These are phyloP conservation scores for Scartelaos histophorus DNA, from an alignment of 2,113 vertebrate genomes.

Conservation along the genomic window DNA sequence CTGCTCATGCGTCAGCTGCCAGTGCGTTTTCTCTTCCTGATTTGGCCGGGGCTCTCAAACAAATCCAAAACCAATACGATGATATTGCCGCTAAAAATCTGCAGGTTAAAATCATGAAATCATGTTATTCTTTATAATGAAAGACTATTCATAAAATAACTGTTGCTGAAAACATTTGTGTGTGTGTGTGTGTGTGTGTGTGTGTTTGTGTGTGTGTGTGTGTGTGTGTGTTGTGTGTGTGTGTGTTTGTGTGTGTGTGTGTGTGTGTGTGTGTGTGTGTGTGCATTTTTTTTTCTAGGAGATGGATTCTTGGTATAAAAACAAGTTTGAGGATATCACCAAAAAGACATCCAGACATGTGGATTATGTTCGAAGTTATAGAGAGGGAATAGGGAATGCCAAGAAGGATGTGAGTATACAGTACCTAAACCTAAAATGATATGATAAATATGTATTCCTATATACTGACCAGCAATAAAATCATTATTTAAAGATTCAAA, in stretches of 20 bases:
- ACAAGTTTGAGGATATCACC: slow-evolving; percentile 82
- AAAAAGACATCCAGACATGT: slow-evolving; percentile 78
- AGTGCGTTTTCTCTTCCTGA: slow-evolving; percentile 72
- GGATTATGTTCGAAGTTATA: slow-evolving; percentile 73
- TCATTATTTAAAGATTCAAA: slow-evolving; percentile 64
- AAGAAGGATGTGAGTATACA: slow-evolving; percentile 82
- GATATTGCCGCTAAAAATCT: slow-evolving; percentile 83
- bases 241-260: too few relatives aligned
- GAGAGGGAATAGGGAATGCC: slow-evolving; percentile 70
- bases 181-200: too few relatives aligned
- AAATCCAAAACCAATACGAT: slow-evolving; percentile 81
- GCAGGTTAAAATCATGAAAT: slow-evolving; percentile 70
- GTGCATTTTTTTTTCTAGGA: slow-evolving; percentile 67
- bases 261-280: too few relatives aligned
- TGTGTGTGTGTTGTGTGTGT: too few relatives aligned
- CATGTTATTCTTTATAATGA: neutral
- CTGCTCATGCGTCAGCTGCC: slow-evolving; percentile 56
- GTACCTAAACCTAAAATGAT: neutral
- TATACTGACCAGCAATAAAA: neutral
- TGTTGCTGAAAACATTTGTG: neutral
- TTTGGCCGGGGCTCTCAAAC: slow-evolving; percentile 81
- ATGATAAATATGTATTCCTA: neutral
- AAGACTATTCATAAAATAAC: neutral
- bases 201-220: too few relatives aligned
- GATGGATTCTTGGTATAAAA: slow-evolving; percentile 83